Evolutionary conservation across 2,888 invertebrate species (phyloP).

Genomic region (Caenorhabditis japonica): DNA sequence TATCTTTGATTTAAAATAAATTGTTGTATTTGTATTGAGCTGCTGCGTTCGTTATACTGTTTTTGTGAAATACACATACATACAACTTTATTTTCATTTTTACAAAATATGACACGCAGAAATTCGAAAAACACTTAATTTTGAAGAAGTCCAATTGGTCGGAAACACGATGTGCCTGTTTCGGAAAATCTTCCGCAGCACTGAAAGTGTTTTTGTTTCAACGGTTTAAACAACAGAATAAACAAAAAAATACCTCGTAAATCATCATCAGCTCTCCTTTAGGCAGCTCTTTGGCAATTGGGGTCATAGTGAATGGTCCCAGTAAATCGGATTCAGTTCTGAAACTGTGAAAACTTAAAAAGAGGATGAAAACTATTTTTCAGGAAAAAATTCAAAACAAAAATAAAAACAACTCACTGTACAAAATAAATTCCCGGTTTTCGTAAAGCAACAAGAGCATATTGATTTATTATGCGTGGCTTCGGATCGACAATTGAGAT

Average conservation of each 20-base stretch:
- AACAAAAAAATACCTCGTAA: constrained; percentile 24
- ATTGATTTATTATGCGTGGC: constrained; percentile 17
- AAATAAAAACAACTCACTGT: constrained; percentile 26
- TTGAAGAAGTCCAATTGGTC: constrained; percentile 30
- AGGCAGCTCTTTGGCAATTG: constrained; percentile 16
- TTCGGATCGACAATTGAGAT: constrained; percentile 30
- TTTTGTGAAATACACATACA: too few species aligned
- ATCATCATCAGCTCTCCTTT: constrained; percentile 40
- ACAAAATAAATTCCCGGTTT: constrained; percentile 33
- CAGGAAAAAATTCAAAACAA: too few species aligned
- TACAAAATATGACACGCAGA: too few species aligned
- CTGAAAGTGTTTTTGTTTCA: constrained; percentile 19
- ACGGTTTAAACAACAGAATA: constrained; percentile 1
- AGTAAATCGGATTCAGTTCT: constrained; percentile 18
- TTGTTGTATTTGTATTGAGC: too few species aligned
- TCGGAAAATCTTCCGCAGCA: constrained; percentile 29
- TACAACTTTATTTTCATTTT: too few species aligned
- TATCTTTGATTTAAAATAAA: too few species aligned
- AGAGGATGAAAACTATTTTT: too few species aligned
- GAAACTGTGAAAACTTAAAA: constrained; percentile 5
- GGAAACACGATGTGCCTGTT: constrained; percentile 25
- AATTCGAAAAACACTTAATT: too few species aligned
- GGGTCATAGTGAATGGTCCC: constrained; percentile 30
- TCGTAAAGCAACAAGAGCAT: constrained; percentile 12
- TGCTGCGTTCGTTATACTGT: too few species aligned